A percentile compares a stretch with the other conserved stretches of the same genome.
phyloP scores from a whole-genome alignment of 2,113 vertebrate species.

The Rhinolophus sinicus region DNA sequence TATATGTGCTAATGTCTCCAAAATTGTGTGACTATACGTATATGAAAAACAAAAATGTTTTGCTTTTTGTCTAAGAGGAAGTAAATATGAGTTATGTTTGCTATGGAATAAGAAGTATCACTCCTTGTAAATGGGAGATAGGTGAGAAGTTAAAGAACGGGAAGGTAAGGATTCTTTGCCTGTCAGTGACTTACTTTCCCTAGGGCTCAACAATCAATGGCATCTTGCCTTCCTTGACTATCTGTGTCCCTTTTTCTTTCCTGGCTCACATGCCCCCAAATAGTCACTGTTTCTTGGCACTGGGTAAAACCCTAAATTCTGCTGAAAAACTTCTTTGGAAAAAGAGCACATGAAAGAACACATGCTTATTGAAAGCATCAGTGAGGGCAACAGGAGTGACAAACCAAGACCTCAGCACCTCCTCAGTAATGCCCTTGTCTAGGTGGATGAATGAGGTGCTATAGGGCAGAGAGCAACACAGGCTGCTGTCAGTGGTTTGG shows the following conservation, averaged over 20 bases:
- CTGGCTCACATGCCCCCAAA: not conserved
- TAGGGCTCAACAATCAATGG: not conserved
- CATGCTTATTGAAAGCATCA: not conserved
- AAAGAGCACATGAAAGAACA: not conserved
- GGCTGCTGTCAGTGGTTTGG: not conserved
- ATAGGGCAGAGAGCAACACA: not conserved
- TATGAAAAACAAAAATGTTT: not conserved
- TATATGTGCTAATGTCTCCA: not conserved
- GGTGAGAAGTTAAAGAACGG: not conserved
- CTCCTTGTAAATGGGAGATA: not conserved
- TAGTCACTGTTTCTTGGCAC: not conserved
- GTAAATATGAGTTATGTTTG: not conserved
- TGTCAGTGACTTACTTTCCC: not conserved
- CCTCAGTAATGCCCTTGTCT: not conserved
- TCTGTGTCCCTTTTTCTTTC: not conserved
- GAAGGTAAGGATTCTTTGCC: not conserved
- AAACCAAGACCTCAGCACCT: not conserved
- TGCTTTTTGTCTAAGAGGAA: not conserved
- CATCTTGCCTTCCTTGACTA: not conserved
- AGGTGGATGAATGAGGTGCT: not conserved
- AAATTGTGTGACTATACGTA: not conserved
- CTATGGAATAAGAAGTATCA: not conserved
- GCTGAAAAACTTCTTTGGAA: not conserved
- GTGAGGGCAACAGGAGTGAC: not conserved
- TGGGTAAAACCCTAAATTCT: not conserved